These are phyloP conservation scores for Vanessa atalanta DNA, from an alignment of 1,140 invertebrate species.

Conservation along the genomic window DNA sequence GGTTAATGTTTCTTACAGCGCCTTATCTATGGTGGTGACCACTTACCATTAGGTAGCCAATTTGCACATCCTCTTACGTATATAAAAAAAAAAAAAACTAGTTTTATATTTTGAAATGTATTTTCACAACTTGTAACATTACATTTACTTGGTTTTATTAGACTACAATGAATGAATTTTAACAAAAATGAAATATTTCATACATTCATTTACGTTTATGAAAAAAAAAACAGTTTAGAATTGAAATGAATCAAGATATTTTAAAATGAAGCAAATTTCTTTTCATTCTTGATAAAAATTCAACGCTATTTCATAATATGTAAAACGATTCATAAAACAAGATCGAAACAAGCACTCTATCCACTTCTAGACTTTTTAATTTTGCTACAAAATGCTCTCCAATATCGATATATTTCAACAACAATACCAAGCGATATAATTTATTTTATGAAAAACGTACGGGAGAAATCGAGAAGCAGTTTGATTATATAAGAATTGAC, in stretches of 20 bases:
- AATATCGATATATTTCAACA: constrained; percentile 14
- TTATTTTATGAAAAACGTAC: not conserved
- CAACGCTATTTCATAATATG: constrained; percentile 10
- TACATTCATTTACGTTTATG: not conserved
- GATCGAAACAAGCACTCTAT: constrained; percentile 17
- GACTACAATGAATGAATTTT: no score
- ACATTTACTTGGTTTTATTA: no score
- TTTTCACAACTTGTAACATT: no score
- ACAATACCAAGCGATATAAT: not conserved
- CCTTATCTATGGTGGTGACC: no score
- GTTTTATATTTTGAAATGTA: no score
- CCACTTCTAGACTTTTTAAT: constrained; percentile 12
- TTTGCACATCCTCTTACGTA: no score
- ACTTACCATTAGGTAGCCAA: no score
- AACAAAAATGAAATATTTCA: no score
- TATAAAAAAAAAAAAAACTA: no score
- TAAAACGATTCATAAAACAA: constrained; percentile 19
- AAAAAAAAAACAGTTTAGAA: not conserved
- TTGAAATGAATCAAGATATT: constrained; percentile 6
- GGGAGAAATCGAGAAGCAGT: not conserved
- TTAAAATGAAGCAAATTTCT: not conserved
- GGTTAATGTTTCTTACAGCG: no score
- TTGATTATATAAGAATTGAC: no score
- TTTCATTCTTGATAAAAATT: not conserved
- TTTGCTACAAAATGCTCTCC: constrained; percentile 17